Evolutionary conservation across 2,888 invertebrate species (phyloP).

Genomic region (Chymomyza amoena): DNA sequence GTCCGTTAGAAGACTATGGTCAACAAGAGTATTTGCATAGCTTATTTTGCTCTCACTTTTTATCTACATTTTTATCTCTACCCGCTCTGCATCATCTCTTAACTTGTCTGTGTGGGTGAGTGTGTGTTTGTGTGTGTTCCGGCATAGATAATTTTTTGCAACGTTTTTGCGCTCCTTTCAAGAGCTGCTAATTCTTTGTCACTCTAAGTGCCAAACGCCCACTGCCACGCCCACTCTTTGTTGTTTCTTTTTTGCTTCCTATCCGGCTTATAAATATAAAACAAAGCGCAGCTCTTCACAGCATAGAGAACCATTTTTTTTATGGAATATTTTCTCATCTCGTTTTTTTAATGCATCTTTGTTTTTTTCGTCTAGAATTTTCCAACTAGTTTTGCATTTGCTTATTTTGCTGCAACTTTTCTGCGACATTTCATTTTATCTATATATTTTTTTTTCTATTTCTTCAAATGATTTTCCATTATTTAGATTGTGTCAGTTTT

Average conservation of each 20-base stretch:
- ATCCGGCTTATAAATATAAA: conserved; percentile 17
- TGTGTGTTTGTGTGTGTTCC: background rate
- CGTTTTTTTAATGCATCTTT: background rate
- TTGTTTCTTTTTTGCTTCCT: background rate
- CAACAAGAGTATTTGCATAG: conserved; percentile 51
- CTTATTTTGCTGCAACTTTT: background rate
- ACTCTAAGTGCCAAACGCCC: conserved; percentile 43
- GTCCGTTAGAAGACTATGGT: conserved; percentile 22
- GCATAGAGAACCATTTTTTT: background rate
- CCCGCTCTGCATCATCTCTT: background rate
- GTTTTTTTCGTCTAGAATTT: background rate
- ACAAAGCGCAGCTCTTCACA: background rate
- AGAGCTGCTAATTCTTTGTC: conserved; percentile 63
- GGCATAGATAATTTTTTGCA: background rate
- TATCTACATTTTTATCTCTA: background rate
- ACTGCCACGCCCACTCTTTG: background rate
- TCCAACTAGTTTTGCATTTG: background rate
- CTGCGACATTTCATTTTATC: background rate
- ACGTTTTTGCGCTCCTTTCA: conserved; percentile 21
- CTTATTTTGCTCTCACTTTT: conserved; percentile 3
- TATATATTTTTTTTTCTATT: no score
- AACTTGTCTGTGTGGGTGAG: background rate
- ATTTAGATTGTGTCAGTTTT: conserved; percentile 25
- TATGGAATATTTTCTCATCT: background rate
- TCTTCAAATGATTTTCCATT: conserved; percentile 3